Percentiles rank a stretch among this genome's conserved stretches.
Evolutionary conservation across 1,140 invertebrate species (phyloP).

Genomic region (Frieseomelitta varia): DNA sequence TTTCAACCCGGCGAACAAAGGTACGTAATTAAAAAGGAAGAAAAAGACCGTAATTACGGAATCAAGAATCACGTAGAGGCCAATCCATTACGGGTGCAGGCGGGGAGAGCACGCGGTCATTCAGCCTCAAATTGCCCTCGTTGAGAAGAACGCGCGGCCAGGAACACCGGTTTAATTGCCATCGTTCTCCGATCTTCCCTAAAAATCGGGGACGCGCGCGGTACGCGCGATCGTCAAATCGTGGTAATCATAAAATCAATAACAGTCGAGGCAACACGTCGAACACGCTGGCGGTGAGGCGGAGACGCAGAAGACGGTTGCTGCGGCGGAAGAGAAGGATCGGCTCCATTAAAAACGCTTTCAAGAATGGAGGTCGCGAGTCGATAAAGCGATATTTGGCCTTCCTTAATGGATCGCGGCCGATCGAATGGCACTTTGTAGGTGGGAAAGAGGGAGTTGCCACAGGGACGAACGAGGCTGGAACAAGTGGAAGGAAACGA

Average conservation of each 20-base stretch:
- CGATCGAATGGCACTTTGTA: conserved; percentile 55
- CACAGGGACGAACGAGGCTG: background rate
- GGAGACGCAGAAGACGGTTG: background rate
- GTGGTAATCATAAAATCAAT: conserved; percentile 13
- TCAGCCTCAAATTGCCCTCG: background rate
- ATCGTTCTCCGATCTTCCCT: background rate
- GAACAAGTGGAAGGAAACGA: conserved; percentile 41
- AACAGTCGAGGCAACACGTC: background rate
- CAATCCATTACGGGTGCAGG: conserved; percentile 16
- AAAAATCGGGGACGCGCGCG: background rate
- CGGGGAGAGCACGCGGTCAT: background rate
- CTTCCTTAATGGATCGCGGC: conserved; percentile 45
- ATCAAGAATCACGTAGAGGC: conserved; percentile 21
- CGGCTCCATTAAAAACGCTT: conserved; percentile 62
- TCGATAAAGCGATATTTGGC: conserved; percentile 60
- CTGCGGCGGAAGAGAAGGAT: conserved; percentile 3
- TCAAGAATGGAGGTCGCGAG: conserved; percentile 42
- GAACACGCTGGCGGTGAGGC: background rate
- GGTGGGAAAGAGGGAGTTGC: background rate
- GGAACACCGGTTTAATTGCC: background rate
- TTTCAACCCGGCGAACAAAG: background rate
- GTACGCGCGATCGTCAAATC: background rate
- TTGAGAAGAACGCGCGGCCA: too few species aligned
- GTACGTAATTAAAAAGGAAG: background rate
- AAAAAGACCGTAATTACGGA: background rate